Evolutionary conservation across 2,113 vertebrate species (phyloP), one percentile per base, ranked within the genome.

Genomic region (Oplegnathus fasciatus): DNA sequence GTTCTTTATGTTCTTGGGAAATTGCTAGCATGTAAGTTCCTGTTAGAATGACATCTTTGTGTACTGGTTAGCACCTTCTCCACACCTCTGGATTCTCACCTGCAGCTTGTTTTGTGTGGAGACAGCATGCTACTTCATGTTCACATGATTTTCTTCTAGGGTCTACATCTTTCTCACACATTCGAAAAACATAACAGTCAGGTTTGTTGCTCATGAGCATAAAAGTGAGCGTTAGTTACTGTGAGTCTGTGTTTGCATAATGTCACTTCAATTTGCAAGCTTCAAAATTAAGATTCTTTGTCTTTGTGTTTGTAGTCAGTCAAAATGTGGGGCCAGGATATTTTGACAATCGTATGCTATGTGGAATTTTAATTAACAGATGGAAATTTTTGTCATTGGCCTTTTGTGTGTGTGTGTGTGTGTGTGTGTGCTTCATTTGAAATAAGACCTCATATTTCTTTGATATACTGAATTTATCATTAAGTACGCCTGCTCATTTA

Each of bases 1-100:
- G 3, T 37, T 70, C 80, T 73, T 74, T 17, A 84, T 50, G 37
- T 87, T 85, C 10, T 70, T 76, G 34, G 44, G 40, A 81, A 60
- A 83, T 17, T 61, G 28, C 64, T 71, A 26, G 34, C 66, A 24
- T 74, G 5, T 9, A 67, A 67, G 34, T 75, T 78, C 48, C 11
- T 76, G 42, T 48, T 60, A 48, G 17, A 3, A 61, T 60, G 34
- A 13, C 32, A 10, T 71, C 4, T 18, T 22, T 40, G 2, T 6
- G 0, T 44, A 2, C 3, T 57, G 22, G 20, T 75, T 65, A 32
- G 7, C 52, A 9, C 30, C 20, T 6, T 57, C 58, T 37, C 14
- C 6, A 67, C 34, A 55, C 22, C n/a, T 77, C 40, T 42, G 4
- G 9, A 7, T 72, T 82, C 20, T 66, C 64, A 61, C 70, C 46